A percentile compares a stretch with the other conserved stretches of the same genome.
These are phyloP conservation scores for Sebastes flavidus DNA, from an alignment of 2,797 vertebrate genomes.

Conservation along the genomic window DNA sequence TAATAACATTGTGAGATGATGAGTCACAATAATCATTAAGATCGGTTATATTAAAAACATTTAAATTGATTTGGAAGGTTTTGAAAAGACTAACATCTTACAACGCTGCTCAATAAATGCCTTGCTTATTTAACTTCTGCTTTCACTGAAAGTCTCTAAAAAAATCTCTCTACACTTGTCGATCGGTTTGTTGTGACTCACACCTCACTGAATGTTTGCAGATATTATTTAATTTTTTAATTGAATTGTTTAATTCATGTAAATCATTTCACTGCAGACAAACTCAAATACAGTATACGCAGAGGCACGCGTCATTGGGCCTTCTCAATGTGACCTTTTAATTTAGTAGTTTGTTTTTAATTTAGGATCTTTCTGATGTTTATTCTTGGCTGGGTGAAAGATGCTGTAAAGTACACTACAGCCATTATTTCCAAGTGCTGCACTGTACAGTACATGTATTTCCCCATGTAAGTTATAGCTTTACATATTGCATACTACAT, in stretches of 20 bases:
- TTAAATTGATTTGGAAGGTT: neutral
- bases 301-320: neutral
- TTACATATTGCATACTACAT: conserved; percentile 13
- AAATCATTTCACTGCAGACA: neutral
- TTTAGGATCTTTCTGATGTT: neutral
- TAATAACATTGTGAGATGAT: neutral
- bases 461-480: neutral
- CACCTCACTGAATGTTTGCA: neutral
- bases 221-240: neutral
- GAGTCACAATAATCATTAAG: neutral
- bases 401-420: neutral
- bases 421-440: neutral
- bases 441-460: neutral
- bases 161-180: neutral
- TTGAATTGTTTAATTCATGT: neutral
- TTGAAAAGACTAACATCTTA: neutral
- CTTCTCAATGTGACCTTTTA: neutral
- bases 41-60: neutral
- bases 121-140: neutral
- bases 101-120: neutral
- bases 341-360: neutral
- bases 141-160: neutral
- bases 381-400: neutral
- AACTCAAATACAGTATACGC: neutral
- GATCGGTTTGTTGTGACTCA: neutral